These are phyloP conservation scores for Eclectus roratus DNA, from an alignment of 2,113 vertebrate genomes.

Conservation along the genomic window DNA sequence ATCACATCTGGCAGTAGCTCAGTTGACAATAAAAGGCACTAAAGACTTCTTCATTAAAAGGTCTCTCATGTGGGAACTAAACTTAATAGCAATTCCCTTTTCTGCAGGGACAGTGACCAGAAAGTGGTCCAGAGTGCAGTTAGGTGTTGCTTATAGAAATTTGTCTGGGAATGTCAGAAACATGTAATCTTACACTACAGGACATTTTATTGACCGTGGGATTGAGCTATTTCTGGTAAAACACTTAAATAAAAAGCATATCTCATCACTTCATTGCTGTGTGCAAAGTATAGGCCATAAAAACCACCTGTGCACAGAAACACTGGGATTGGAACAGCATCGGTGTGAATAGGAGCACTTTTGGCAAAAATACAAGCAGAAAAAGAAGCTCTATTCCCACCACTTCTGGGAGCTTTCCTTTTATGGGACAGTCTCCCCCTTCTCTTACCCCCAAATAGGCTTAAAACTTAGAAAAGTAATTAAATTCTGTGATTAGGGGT, in stretches of 20 bases:
- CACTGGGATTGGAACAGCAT: background rate
- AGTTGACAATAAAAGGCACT: background rate
- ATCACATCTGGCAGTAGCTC: conserved; percentile 24
- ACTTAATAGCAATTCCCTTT: background rate
- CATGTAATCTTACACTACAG: conserved; percentile 3
- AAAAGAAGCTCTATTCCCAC: background rate
- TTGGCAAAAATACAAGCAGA: background rate
- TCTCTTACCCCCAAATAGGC: background rate
- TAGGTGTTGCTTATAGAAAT: conserved; percentile 32
- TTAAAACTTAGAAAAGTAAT: background rate
- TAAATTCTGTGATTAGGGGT: background rate
- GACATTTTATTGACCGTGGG: conserved; percentile 23
- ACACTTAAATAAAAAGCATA: background rate
- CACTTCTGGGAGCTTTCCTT: background rate
- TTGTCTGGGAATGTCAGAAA: conserved; percentile 38
- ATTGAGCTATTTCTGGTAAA: conserved; percentile 42
- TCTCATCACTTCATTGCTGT: conserved; percentile 35
- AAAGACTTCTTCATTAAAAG: background rate
- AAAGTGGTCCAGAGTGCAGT: background rate
- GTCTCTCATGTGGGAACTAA: background rate
- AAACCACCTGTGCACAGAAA: conserved; percentile 40
- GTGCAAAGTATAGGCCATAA: conserved; percentile 10
- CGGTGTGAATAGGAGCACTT: background rate
- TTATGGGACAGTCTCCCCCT: background rate
- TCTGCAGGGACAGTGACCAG: background rate